A percentile compares a stretch with the other conserved stretches of the same genome.
These are phyloP conservation scores for Aphodius sticticus DNA, from an alignment of 2,888 invertebrate genomes.

Conservation along the genomic window DNA sequence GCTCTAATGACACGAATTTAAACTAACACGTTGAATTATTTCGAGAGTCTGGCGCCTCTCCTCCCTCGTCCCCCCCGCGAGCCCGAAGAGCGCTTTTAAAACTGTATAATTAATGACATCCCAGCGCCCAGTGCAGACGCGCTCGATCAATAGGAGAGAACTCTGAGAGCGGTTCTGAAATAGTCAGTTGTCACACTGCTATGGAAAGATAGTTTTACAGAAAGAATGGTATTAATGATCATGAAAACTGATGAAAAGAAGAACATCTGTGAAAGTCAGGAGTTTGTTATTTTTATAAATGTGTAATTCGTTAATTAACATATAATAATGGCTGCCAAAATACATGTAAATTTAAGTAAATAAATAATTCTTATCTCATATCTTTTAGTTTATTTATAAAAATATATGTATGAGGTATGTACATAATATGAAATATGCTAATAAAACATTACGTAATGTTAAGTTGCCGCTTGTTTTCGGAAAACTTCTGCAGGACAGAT, in stretches of 20 bases:
- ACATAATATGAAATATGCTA: too few relatives aligned
- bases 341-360: too few relatives aligned
- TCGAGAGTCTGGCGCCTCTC: constrained; percentile 20
- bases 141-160: constrained; percentile 10
- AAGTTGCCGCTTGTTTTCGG: too few relatives aligned
- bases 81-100: constrained; percentile 17
- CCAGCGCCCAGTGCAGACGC: constrained; percentile 7
- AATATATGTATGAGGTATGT: too few relatives aligned
- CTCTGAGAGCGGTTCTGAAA: background rate
- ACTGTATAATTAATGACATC: constrained; percentile 23
- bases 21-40: constrained; percentile 27
- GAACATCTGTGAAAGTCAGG: too few relatives aligned
- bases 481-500: too few relatives aligned
- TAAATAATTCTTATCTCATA: too few relatives aligned
- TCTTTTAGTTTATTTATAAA: too few relatives aligned
- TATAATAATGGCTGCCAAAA: too few relatives aligned
- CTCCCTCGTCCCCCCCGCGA: background rate
- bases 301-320: too few relatives aligned
- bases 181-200: background rate
- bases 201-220: background rate
- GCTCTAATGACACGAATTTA: constrained; percentile 30
- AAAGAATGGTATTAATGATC: background rate
- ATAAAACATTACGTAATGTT: too few relatives aligned
- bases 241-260: background rate
- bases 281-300: too few relatives aligned